These are phyloP conservation scores for Globodera rostochiensis DNA, from an alignment of 1,140 invertebrate genomes.

Conservation along the genomic window DNA sequence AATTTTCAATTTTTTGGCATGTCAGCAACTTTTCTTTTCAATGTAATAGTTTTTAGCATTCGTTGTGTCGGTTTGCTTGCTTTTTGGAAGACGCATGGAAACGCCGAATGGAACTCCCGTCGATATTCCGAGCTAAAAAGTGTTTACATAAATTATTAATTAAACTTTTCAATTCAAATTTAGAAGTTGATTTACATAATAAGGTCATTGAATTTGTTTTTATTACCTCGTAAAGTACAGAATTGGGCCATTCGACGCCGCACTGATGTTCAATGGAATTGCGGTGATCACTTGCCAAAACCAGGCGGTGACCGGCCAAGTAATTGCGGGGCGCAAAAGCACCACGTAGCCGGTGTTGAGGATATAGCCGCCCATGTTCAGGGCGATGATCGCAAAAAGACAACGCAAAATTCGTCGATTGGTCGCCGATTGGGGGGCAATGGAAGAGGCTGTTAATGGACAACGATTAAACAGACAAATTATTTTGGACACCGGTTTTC, in stretches of 20 bases:
- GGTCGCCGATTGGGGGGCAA: background rate
- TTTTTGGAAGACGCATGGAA: background rate
- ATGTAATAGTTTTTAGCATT: too few species aligned
- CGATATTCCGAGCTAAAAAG: background rate
- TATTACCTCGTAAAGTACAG: slow-evolving; percentile 11
- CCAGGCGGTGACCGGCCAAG: background rate
- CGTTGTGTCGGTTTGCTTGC: too few species aligned
- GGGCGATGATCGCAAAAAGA: background rate
- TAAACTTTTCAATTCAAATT: background rate
- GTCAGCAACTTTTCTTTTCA: too few species aligned
- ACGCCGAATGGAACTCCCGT: background rate
- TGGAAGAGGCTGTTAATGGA: background rate
- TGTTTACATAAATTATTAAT: too few species aligned
- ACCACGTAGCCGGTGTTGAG: background rate
- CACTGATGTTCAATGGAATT: slow-evolving; percentile 8
- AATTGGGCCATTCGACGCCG: slow-evolving; percentile 9
- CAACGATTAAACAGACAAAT: background rate
- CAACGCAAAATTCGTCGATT: slow-evolving; percentile 6
- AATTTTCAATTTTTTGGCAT: too few species aligned
- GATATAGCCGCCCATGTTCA: slow-evolving; percentile 1
- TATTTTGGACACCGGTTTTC: background rate
- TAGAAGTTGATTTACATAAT: too few species aligned
- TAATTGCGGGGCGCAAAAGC: background rate
- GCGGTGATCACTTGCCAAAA: background rate
- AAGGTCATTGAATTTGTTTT: background rate